Evolutionary conservation across 2,888 invertebrate species (phyloP).

Genomic region (Cephus sareptanus): DNA sequence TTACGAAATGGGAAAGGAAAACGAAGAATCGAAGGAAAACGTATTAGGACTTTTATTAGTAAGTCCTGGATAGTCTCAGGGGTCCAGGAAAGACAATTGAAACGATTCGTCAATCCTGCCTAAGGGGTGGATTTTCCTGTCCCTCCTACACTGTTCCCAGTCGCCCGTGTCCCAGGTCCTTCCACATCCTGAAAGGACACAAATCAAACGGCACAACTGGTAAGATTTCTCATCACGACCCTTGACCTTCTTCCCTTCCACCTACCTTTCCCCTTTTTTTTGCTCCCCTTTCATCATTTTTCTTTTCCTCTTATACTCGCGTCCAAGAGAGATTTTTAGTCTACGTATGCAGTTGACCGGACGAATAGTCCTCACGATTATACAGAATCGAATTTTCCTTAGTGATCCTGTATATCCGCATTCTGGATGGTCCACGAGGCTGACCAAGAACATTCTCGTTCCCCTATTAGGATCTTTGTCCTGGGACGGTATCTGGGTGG

Average conservation of each 20-base stretch:
- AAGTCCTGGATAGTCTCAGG: slow-evolving; percentile 16
- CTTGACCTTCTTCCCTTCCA: not conserved
- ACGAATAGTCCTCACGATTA: not conserved
- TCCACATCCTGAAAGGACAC: not conserved
- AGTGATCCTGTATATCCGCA: not conserved
- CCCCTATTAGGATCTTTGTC: not conserved
- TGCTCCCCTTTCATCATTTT: not conserved
- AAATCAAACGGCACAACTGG: not conserved
- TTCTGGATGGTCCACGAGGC: not conserved
- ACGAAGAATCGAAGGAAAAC: not conserved
- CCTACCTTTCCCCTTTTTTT: not conserved
- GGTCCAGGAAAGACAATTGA: slow-evolving; percentile 41
- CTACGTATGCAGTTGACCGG: not conserved
- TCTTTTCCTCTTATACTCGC: not conserved
- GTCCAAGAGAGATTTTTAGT: not conserved
- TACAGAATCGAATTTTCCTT: not conserved
- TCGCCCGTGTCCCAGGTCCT: not conserved
- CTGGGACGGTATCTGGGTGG: not conserved
- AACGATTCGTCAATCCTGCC: slow-evolving; percentile 42
- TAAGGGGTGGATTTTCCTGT: not conserved
- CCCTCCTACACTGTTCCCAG: not conserved
- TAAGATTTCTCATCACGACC: not conserved
- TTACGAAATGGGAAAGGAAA: not conserved
- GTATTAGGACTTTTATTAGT: slow-evolving; percentile 34
- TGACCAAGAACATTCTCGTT: not conserved